A percentile compares a stretch with the other conserved stretches of the same genome.
Evolutionary conservation across 2,113 vertebrate species (phyloP).

Genomic region (Thamnaconus septentrionalis): DNA sequence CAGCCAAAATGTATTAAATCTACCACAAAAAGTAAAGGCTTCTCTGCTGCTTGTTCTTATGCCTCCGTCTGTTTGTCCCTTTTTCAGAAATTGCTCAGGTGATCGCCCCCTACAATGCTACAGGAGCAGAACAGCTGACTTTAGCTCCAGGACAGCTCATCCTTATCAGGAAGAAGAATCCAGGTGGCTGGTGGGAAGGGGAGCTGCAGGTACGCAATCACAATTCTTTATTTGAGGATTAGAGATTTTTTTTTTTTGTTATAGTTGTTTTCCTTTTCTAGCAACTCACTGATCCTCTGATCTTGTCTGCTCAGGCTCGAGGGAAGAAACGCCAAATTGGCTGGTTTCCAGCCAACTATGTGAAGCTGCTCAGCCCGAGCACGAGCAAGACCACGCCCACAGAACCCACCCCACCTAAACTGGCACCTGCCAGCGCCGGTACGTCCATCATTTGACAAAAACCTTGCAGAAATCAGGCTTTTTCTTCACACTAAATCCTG

Average conservation of each 20-base stretch:
- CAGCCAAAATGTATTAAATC: neutral
- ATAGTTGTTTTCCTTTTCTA: neutral
- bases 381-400: constrained; percentile 96
- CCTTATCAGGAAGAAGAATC: constrained; percentile 97
- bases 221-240: neutral
- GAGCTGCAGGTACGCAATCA: constrained; percentile 87
- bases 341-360: constrained; percentile 99
- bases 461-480: too few species aligned
- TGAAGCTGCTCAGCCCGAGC: constrained; percentile 95
- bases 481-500: too few species aligned
- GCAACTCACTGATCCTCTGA: too few species aligned
- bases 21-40: neutral
- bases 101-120: constrained; percentile 93
- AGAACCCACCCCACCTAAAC: constrained; percentile 84
- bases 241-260: neutral
- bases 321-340: constrained; percentile 98
- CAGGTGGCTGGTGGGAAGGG: constrained; percentile 99
- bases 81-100: constrained; percentile 94
- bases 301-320: constrained; percentile 79
- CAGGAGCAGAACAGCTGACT: constrained; percentile 94
- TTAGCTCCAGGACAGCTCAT: constrained; percentile 95
- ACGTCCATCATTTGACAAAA: neutral
- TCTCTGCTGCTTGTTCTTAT: neutral
- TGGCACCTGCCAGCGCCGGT: constrained; percentile 70
- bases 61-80: neutral